These are phyloP conservation scores for Gryllus longicercus DNA, from an alignment of 2,888 invertebrate species.

Conservation along the genomic window DNA sequence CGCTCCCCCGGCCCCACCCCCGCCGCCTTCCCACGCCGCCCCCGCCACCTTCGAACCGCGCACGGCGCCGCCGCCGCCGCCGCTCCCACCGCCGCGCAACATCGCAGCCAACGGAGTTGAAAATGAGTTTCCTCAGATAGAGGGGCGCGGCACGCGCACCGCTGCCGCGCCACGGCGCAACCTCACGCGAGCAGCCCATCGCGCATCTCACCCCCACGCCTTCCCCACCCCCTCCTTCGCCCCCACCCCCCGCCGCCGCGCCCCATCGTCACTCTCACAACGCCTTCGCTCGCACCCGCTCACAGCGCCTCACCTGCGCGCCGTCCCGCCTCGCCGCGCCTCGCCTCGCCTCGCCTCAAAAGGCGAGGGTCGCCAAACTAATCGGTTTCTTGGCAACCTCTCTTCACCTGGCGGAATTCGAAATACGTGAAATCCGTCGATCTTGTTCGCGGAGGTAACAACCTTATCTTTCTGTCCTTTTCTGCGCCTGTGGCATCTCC, in stretches of 20 bases:
- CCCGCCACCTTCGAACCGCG: not conserved
- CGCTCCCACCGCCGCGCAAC: not conserved
- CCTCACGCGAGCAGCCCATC: not conserved
- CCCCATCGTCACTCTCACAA: not conserved
- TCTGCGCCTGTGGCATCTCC: not conserved
- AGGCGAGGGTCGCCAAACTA: not conserved
- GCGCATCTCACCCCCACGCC: not conserved
- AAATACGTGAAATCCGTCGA: not conserved
- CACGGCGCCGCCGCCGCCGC: not conserved
- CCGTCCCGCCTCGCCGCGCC: not conserved
- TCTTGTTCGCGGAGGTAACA: not conserved
- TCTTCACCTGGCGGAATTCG: conserved; percentile 6
- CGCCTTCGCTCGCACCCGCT: not conserved
- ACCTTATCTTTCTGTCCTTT: not conserved
- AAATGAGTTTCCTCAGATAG: conserved; percentile 17
- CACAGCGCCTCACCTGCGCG: not conserved
- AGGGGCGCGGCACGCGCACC: not conserved
- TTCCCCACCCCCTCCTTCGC: not conserved
- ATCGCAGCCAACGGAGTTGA: conserved; percentile 17
- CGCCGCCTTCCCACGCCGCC: not conserved
- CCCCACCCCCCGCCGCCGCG: not conserved
- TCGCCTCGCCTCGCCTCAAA: not conserved
- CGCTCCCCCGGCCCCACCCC: not conserved
- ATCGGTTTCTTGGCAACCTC: conserved; percentile 8
- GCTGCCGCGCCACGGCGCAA: not conserved